A percentile compares a stretch with the other conserved stretches of the same genome.
These are phyloP conservation scores for Trochalopteron elliotii DNA, from an alignment of 2,113 vertebrate species.

Conservation along the genomic window DNA sequence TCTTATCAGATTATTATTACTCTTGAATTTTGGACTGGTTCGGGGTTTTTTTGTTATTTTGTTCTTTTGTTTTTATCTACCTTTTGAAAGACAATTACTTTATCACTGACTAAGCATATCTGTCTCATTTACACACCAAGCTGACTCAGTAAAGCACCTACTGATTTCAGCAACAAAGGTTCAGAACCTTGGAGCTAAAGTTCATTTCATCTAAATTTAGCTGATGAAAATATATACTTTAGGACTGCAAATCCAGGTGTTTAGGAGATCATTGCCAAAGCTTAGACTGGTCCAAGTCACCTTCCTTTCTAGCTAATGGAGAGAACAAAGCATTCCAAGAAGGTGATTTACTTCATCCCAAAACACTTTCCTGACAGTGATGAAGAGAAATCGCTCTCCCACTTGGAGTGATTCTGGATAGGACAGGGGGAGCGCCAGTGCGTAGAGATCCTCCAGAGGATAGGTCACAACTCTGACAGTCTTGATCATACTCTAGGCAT, in stretches of 20 bases:
- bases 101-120: neutral
- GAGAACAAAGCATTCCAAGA: neutral
- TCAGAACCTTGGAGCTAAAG: neutral
- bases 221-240: neutral
- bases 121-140: neutral
- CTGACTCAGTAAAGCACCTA: neutral
- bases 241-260: neutral
- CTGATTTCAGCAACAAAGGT: neutral
- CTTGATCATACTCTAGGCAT: neutral
- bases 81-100: neutral
- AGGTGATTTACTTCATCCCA: neutral
- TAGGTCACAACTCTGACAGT: neutral
- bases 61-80: neutral
- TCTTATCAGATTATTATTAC: neutral
- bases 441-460: neutral
- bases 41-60: rapidly evolving
- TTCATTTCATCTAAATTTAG: neutral
- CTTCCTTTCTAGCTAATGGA: neutral
- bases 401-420: neutral
- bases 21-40: neutral
- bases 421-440: rapidly evolving
- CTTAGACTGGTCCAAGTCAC: neutral
- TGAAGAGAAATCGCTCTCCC: neutral
- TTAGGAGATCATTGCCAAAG: neutral
- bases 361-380: neutral